phyloP scores from a whole-genome alignment of 2,888 invertebrate species.

The Autographa pulchrina region DNA sequence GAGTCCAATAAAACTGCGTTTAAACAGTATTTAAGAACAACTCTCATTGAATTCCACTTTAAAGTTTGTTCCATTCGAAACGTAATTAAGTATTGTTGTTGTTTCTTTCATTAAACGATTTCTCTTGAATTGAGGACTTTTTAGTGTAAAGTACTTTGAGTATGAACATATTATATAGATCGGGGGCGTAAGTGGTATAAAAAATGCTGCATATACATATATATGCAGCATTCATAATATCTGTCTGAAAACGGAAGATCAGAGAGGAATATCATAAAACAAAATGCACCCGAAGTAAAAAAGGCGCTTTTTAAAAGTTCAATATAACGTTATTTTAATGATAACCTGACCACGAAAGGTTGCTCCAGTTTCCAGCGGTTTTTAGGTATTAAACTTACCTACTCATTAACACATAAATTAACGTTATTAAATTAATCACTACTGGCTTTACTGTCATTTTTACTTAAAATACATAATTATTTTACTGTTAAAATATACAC shows the following conservation, averaged over 20 bases:
- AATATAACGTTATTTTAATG: background rate
- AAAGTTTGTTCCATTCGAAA: constrained; percentile 69
- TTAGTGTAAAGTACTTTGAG: constrained; percentile 63
- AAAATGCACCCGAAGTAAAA: no score
- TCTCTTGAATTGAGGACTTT: constrained; percentile 79
- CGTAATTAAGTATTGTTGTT: constrained; percentile 83
- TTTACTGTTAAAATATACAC: background rate
- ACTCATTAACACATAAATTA: background rate
- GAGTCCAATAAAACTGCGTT: constrained; percentile 48
- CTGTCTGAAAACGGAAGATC: no score
- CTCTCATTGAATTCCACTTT: constrained; percentile 69
- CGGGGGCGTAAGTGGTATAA: no score
- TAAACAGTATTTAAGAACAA: constrained; percentile 61
- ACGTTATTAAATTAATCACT: background rate
- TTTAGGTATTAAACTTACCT: background rate
- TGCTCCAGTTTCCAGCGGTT: background rate
- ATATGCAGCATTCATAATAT: no score
- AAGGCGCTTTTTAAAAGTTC: no score
- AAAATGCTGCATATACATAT: no score
- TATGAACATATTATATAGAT: constrained; percentile 18
- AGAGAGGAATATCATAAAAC: no score
- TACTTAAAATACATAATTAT: background rate
- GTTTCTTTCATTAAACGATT: constrained; percentile 78
- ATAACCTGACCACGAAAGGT: background rate
- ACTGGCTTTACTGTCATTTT: background rate